Percentiles rank a stretch among this genome's conserved stretches.
Evolutionary conservation across 2,113 vertebrate genomes (phyloP).

Genomic region (Seriola rivoliana): DNA sequence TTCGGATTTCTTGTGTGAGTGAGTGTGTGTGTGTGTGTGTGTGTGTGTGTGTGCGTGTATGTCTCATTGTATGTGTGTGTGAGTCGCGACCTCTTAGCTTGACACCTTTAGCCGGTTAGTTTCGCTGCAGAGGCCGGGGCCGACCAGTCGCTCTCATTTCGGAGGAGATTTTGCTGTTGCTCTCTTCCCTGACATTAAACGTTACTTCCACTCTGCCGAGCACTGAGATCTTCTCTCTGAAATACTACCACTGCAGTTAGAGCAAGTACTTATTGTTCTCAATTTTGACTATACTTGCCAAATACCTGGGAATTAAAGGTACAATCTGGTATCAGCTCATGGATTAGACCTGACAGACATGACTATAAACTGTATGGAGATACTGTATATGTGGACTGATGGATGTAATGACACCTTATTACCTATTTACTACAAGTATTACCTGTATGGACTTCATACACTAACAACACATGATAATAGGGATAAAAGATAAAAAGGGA

Average conservation of each 20-base stretch:
- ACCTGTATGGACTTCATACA: no score
- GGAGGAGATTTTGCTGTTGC: conserved; percentile 49
- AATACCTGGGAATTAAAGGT: background rate
- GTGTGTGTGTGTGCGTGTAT: conserved; percentile 7
- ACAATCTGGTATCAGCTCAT: background rate
- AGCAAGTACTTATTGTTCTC: background rate
- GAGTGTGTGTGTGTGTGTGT: background rate
- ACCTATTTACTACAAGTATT: background rate
- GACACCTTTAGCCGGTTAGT: conserved; percentile 78
- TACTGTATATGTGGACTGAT: background rate
- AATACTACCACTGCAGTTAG: background rate
- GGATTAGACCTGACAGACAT: background rate
- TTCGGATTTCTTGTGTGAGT: conserved; percentile 25
- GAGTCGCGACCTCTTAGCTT: conserved; percentile 71
- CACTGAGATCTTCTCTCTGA: conserved; percentile 22
- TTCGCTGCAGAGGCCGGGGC: conserved; percentile 68
- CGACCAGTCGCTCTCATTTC: conserved; percentile 60
- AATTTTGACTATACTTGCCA: background rate
- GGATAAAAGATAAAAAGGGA: no score
- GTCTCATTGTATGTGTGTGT: conserved; percentile 33
- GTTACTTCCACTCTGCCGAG: conserved; percentile 52
- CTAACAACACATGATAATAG: no score
- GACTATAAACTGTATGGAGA: background rate
- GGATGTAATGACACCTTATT: background rate
- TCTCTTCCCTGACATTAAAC: conserved; percentile 43